phyloP scores from a whole-genome alignment of 2,888 invertebrate species.

The Euphydryas editha region DNA sequence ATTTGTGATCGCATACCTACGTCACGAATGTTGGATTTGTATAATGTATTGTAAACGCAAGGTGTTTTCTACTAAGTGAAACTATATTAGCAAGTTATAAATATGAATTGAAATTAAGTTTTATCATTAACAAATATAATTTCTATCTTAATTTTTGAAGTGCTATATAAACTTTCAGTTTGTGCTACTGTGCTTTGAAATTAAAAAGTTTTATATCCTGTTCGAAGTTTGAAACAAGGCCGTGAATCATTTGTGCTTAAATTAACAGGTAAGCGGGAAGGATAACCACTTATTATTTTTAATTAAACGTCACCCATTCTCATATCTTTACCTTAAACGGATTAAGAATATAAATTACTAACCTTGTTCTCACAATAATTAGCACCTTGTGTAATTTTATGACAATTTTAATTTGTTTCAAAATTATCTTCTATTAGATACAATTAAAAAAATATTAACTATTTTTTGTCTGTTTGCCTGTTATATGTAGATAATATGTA shows the following conservation, averaged over 20 bases:
- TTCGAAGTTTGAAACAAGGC: constrained; percentile 65
- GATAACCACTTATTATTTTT: constrained; percentile 46
- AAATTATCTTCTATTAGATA: background rate
- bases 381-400: background rate
- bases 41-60: constrained; percentile 20
- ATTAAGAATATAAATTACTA: background rate
- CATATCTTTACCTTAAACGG: background rate
- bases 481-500: too few species aligned
- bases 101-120: background rate
- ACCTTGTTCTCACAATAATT: background rate
- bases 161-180: background rate
- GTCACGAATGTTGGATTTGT: constrained; percentile 35
- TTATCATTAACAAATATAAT: constrained; percentile 4
- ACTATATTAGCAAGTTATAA: constrained; percentile 12
- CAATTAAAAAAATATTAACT: background rate
- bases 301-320: constrained; percentile 9
- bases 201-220: constrained; percentile 44
- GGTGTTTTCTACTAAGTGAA: constrained; percentile 32
- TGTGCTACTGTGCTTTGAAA: constrained; percentile 47
- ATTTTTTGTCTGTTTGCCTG: background rate
- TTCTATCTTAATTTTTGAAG: background rate
- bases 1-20: constrained; percentile 28
- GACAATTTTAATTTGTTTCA: background rate
- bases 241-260: constrained; percentile 42
- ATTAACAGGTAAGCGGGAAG: constrained; percentile 56